Percentiles rank a stretch among this genome's conserved stretches.
Evolutionary conservation across 2,113 vertebrate species (phyloP).

Genomic region (Elgaria multicarinata): DNA sequence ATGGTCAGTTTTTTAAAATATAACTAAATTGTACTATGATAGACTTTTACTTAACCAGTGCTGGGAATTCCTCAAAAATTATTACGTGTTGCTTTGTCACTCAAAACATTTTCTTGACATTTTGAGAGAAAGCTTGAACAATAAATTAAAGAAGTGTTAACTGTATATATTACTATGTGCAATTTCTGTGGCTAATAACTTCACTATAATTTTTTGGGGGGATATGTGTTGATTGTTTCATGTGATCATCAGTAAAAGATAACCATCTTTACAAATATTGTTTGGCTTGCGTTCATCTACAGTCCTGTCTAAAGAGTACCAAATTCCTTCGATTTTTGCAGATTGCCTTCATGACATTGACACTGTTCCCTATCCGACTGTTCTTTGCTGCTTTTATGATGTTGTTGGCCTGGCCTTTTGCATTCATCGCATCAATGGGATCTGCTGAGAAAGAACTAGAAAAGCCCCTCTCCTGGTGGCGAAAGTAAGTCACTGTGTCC

Average conservation of each 20-base stretch:
- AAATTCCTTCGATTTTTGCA: slow-evolving; percentile 72
- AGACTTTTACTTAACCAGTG: background rate
- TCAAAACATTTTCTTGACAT: background rate
- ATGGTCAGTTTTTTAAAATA: no score
- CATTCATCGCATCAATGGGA: slow-evolving; percentile 89
- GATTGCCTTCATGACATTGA: slow-evolving; percentile 94
- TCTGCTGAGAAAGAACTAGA: slow-evolving; percentile 81
- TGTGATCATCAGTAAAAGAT: background rate
- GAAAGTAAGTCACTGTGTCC: slow-evolving; percentile 78
- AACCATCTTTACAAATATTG: background rate
- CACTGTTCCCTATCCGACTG: slow-evolving; percentile 93
- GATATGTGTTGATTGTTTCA: background rate
- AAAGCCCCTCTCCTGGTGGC: slow-evolving; percentile 90
- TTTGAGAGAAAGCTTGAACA: background rate
- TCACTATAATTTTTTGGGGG: background rate
- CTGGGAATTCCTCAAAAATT: background rate
- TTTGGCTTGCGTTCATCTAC: background rate
- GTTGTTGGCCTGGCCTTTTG: slow-evolving; percentile 97
- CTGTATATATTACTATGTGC: background rate
- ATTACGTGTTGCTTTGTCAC: background rate
- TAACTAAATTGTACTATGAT: background rate
- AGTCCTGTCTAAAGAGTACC: slow-evolving; percentile 46
- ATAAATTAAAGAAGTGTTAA: background rate
- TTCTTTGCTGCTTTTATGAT: slow-evolving; percentile 95
- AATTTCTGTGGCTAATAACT: background rate